Conservation (phyloP, 2,888 invertebrate species). For the Dynastes grantii region DNA sequence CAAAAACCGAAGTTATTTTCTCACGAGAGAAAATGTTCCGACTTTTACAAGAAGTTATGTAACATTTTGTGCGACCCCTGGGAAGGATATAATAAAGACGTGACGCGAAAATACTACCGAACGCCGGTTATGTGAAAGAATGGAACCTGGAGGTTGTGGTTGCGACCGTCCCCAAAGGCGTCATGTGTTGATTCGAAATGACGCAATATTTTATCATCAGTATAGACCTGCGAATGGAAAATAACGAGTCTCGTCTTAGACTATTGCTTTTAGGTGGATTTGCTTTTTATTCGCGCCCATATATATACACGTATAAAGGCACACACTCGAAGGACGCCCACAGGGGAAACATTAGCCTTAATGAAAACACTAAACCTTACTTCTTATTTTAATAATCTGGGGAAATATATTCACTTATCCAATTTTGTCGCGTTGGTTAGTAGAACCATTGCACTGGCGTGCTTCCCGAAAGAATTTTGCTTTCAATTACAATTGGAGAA, state of each 20-base stretch:
- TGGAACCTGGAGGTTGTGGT: constrained; percentile 62
- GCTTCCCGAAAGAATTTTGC: too few species aligned
- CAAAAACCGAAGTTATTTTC: constrained; percentile 64
- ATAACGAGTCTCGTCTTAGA: constrained; percentile 58
- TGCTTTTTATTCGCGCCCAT: constrained; percentile 37
- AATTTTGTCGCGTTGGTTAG: not conserved
- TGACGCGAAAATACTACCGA: constrained; percentile 70
- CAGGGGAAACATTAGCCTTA: constrained; percentile 23
- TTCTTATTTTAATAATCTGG: constrained; percentile 41
- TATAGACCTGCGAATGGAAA: constrained; percentile 62
- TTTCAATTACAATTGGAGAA: too few species aligned
- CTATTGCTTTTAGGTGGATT: constrained; percentile 45
- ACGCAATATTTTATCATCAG: constrained; percentile 66
- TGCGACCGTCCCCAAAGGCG: constrained; percentile 64
- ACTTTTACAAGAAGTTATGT: constrained; percentile 72
- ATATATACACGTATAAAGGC: not conserved
- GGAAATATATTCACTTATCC: constrained; percentile 29
- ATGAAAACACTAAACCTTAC: constrained; percentile 44
- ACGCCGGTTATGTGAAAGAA: constrained; percentile 69
- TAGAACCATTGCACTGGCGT: not conserved
- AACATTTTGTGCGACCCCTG: constrained; percentile 70
- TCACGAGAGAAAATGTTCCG: constrained; percentile 63
- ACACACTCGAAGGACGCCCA: constrained; percentile 3
- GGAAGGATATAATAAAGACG: constrained; percentile 72
- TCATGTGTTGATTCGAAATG: constrained; percentile 64